phyloP scores from a whole-genome alignment of 1,140 invertebrate genomes.

The Magallana angulata region DNA sequence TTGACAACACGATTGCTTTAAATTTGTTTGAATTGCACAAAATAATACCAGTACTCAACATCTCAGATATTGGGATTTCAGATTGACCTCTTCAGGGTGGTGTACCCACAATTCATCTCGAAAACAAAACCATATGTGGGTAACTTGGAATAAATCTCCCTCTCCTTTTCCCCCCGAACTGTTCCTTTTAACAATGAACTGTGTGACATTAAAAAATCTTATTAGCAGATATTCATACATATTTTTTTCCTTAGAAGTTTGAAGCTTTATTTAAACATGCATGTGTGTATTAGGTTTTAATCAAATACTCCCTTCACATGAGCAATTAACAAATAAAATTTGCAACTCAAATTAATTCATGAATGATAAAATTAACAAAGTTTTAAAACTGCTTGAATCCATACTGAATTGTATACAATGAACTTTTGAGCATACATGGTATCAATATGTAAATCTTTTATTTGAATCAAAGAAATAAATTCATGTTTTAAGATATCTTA shows the following conservation, averaged over 20 bases:
- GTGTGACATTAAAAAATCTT: not conserved
- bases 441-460: no score
- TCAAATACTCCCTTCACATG: not conserved
- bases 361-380: no score
- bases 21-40: slow-evolving; percentile 1
- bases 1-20: not conserved
- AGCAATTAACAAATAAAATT: not conserved
- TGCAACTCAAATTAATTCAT: no score
- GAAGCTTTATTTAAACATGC: not conserved
- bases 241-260: not conserved
- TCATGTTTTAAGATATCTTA: not conserved
- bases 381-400: no score
- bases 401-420: no score
- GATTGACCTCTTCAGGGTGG: not conserved
- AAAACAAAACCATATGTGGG: slow-evolving; percentile 1
- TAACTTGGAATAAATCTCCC: not conserved
- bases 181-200: slow-evolving; percentile 17
- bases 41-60: not conserved
- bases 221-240: not conserved
- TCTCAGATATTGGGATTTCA: slow-evolving; percentile 5
- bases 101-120: not conserved
- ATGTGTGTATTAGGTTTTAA: slow-evolving; percentile 6
- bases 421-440: no score
- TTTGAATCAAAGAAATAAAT: no score
- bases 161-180: not conserved